A percentile compares a stretch with the other conserved stretches of the same genome.
phyloP scores from a whole-genome alignment of 1,140 invertebrate species.

The Oryzaephilus surinamensis region DNA sequence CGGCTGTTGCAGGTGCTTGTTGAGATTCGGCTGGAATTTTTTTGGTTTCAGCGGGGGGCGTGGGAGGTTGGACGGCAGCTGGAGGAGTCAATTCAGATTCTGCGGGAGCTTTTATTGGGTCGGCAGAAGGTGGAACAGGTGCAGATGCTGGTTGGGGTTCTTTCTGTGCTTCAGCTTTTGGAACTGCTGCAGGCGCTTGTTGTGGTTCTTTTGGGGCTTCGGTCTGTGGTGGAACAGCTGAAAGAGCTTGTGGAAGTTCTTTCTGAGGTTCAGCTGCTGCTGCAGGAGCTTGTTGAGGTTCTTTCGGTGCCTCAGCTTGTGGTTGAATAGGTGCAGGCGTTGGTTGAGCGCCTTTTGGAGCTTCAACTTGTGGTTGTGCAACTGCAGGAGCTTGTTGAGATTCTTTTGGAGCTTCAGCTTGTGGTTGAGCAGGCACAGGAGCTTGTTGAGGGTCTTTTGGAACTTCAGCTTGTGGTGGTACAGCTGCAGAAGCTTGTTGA shows the following conservation, averaged over 20 bases:
- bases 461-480: slow-evolving; percentile 26
- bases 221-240: background rate
- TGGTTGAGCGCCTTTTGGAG: slow-evolving; percentile 4
- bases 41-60: background rate
- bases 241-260: background rate
- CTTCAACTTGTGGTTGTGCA: slow-evolving; percentile 2
- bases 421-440: slow-evolving; percentile 7
- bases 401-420: background rate
- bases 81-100: slow-evolving; percentile 5
- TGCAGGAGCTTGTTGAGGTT: background rate
- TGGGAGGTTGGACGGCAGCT: background rate
- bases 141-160: background rate
- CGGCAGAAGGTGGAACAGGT: background rate
- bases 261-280: slow-evolving; percentile 3
- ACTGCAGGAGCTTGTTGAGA: background rate
- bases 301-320: too few species aligned
- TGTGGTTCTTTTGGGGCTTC: too few species aligned
- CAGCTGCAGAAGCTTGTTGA: slow-evolving; percentile 31
- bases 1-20: slow-evolving; percentile 1
- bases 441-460: slow-evolving; percentile 23
- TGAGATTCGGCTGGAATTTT: slow-evolving; percentile 6
- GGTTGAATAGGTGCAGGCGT: background rate
- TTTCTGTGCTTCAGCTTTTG: slow-evolving; percentile 1
- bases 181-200: slow-evolving; percentile 9
- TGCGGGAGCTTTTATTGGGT: background rate